These are phyloP conservation scores for Aplochiton taeniatus DNA, from an alignment of 2,797 vertebrate genomes.

Conservation along the genomic window DNA sequence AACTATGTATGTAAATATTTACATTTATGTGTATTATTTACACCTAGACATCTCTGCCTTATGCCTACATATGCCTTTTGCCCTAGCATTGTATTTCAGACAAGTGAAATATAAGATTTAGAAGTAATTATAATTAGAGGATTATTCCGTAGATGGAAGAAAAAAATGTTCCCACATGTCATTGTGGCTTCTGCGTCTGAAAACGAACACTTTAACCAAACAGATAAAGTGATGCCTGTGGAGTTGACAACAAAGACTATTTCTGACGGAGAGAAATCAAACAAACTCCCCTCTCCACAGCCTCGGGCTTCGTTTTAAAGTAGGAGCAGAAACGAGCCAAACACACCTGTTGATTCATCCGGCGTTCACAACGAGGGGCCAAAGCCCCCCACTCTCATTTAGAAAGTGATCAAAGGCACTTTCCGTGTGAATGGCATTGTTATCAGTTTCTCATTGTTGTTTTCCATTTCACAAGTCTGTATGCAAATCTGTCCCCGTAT, in stretches of 20 bases:
- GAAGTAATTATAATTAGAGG: no score
- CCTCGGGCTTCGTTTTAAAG: constrained; percentile 44
- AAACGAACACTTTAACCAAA: background rate
- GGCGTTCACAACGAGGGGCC: constrained; percentile 46
- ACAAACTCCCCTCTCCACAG: constrained; percentile 25
- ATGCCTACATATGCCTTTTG: no score
- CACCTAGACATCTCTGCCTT: no score
- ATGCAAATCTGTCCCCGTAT: constrained; percentile 61
- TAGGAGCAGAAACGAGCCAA: constrained; percentile 37
- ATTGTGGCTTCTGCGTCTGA: no score
- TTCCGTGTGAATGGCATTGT: constrained; percentile 38
- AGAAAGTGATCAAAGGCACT: constrained; percentile 59
- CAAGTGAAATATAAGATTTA: no score
- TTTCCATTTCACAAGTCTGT: constrained; percentile 59
- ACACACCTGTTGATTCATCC: constrained; percentile 49
- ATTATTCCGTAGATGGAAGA: no score
- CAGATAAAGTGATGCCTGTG: constrained; percentile 4
- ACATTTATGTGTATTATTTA: no score
- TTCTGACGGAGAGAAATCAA: constrained; percentile 19
- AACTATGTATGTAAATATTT: no score
- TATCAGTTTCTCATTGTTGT: constrained; percentile 57
- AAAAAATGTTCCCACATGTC: no score
- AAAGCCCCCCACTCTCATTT: constrained; percentile 41
- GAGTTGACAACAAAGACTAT: constrained; percentile 21
- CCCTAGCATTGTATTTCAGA: no score